Conservation (phyloP, 2,797 vertebrate genomes). For the Etheostoma nigrum region DNA sequence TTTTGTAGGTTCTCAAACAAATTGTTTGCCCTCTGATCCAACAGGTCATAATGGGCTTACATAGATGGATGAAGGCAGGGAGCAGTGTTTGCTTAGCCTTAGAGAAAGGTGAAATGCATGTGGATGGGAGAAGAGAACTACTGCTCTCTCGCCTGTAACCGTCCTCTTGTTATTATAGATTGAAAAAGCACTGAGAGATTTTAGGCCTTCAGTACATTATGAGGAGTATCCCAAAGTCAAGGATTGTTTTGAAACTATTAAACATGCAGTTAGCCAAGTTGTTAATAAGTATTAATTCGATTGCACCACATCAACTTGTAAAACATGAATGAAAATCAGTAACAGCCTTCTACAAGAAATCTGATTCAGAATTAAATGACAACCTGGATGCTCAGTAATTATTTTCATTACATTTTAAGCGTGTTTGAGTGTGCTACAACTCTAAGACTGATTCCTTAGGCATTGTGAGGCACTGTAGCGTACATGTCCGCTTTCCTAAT, state of each 20-base stretch:
- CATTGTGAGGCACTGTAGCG: background rate
- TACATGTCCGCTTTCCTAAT: background rate
- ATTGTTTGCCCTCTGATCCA: slow-evolving; percentile 48
- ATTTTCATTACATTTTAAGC: background rate
- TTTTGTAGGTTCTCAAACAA: slow-evolving; percentile 29
- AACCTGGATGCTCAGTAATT: background rate
- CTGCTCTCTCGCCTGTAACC: background rate
- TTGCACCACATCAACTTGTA: background rate
- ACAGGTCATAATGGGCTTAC: slow-evolving; percentile 3
- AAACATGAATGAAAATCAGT: background rate
- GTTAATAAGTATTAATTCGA: background rate
- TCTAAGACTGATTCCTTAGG: background rate
- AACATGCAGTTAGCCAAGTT: too few species aligned
- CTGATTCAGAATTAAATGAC: background rate
- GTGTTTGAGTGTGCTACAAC: background rate
- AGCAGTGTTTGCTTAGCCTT: slow-evolving; percentile 37
- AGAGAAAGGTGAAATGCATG: slow-evolving; percentile 33
- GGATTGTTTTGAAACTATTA: too few species aligned
- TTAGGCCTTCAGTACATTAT: background rate
- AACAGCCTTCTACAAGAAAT: background rate
- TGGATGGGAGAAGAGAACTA: slow-evolving; percentile 3
- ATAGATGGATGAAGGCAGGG: slow-evolving; percentile 36
- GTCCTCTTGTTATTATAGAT: background rate
- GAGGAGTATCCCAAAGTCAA: background rate
- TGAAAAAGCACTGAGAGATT: background rate